Evolutionary conservation across 2,797 vertebrate genomes (phyloP).

Genomic region (Smutsia temminckii): DNA sequence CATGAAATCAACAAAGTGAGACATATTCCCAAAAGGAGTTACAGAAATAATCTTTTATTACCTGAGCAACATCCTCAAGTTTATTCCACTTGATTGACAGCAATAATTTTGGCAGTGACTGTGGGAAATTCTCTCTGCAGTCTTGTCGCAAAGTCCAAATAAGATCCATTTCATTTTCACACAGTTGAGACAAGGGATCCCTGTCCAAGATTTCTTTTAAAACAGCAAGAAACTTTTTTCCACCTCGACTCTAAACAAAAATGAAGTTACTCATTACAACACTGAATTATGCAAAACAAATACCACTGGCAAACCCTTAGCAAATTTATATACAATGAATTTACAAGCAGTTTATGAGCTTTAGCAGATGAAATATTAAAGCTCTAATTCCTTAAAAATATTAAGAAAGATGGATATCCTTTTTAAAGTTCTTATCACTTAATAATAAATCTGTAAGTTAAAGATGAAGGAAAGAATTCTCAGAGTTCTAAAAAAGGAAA

Average conservation of each 20-base stretch:
- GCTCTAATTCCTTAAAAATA: not conserved
- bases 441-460: slow-evolving; percentile 2
- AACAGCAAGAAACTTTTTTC: slow-evolving; percentile 97
- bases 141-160: slow-evolving; percentile 98
- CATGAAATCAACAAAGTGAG: not conserved
- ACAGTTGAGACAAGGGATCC: slow-evolving; percentile 96
- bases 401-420: not conserved
- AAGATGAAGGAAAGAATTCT: not conserved
- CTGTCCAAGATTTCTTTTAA: slow-evolving; percentile 99
- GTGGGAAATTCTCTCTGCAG: slow-evolving; percentile 95
- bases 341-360: not conserved
- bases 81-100: slow-evolving; percentile 99
- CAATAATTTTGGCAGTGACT: slow-evolving; percentile 96
- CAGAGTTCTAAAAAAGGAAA: slow-evolving; percentile 13
- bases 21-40: not conserved
- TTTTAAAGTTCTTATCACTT: not conserved
- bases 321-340: slow-evolving; percentile 35
- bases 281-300: slow-evolving; percentile 22
- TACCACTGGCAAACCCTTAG: not conserved
- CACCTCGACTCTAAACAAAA: slow-evolving; percentile 91
- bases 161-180: slow-evolving; percentile 99
- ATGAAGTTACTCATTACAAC: slow-evolving; percentile 48
- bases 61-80: slow-evolving; percentile 99
- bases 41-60: slow-evolving; percentile 77
- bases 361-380: slow-evolving; percentile 27